Percentiles rank a stretch among this genome's conserved stretches.
phyloP scores from a whole-genome alignment of 2,113 vertebrate genomes.

The Caretta caretta region DNA sequence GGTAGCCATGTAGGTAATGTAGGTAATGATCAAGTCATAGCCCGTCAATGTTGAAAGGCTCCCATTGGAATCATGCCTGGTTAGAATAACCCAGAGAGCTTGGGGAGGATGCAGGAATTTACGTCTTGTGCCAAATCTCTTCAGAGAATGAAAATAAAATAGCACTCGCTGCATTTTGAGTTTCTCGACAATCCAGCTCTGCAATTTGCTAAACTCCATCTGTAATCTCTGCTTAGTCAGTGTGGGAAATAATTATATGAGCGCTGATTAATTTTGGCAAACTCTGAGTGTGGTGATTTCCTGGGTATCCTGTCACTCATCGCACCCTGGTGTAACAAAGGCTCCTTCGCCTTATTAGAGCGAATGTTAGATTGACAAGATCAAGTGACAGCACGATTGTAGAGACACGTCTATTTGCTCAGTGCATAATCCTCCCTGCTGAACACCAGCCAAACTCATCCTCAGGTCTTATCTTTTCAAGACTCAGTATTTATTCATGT shows the following conservation, averaged over 20 bases:
- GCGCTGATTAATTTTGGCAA: neutral
- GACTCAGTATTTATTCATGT: conserved; percentile 45
- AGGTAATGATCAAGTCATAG: accelerated
- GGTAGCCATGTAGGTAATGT: neutral
- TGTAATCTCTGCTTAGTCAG: neutral
- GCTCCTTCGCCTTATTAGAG: neutral
- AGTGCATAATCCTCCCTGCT: conserved; percentile 12
- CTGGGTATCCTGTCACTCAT: neutral
- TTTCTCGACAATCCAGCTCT: accelerated
- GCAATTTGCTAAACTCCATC: neutral
- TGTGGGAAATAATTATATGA: neutral
- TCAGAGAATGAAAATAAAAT: neutral
- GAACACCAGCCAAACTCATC: conserved; percentile 47
- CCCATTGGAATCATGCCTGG: neutral
- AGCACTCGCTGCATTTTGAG: neutral
- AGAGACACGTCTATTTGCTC: conserved; percentile 13
- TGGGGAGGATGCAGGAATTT: neutral
- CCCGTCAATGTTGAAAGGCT: neutral
- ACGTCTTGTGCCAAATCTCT: neutral
- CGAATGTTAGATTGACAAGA: conserved; percentile 27
- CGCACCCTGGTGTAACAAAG: accelerated
- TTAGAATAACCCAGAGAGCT: accelerated
- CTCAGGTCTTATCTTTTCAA: conserved; percentile 45
- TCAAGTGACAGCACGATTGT: neutral
- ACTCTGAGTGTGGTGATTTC: neutral